A percentile compares a stretch with the other conserved stretches of the same genome.
Conservation (phyloP, 2,113 vertebrate genomes). For the Calyptomena viridis region DNA sequence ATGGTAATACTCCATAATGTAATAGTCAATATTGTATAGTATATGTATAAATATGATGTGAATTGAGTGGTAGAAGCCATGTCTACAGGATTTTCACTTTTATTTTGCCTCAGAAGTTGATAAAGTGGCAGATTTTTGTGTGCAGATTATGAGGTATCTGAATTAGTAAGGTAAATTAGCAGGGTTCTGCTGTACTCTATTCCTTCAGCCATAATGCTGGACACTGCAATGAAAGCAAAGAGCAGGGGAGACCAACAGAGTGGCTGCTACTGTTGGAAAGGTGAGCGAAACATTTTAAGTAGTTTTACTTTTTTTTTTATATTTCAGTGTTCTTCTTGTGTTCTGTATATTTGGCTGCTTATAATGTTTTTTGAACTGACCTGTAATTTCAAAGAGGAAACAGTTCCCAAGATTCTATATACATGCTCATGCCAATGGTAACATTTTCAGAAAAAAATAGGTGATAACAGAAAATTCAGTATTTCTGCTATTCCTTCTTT, state of each 20-base stretch:
- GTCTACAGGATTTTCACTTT: background rate
- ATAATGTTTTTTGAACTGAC: background rate
- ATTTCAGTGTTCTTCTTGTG: background rate
- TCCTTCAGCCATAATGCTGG: constrained; percentile 45
- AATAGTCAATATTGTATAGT: background rate
- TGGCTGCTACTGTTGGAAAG: constrained; percentile 38
- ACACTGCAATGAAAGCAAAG: constrained; percentile 59
- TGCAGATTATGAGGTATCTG: background rate
- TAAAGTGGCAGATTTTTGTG: background rate
- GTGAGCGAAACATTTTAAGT: constrained; percentile 11
- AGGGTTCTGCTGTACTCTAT: constrained; percentile 42
- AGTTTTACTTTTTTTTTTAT: background rate
- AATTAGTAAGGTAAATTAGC: constrained; percentile 21
- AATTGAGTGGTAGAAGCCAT: background rate
- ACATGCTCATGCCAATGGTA: background rate
- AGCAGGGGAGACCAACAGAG: constrained; percentile 33
- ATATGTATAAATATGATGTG: background rate
- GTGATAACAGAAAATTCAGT: background rate
- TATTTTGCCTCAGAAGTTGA: background rate
- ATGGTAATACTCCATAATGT: background rate
- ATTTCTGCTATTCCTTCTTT: background rate
- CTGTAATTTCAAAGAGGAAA: background rate
- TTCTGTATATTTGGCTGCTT: constrained; percentile 10
- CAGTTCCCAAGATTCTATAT: background rate
- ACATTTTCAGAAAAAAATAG: background rate